Conservation (phyloP, 1,140 invertebrate genomes). For the Euura saliciscinereae region DNA sequence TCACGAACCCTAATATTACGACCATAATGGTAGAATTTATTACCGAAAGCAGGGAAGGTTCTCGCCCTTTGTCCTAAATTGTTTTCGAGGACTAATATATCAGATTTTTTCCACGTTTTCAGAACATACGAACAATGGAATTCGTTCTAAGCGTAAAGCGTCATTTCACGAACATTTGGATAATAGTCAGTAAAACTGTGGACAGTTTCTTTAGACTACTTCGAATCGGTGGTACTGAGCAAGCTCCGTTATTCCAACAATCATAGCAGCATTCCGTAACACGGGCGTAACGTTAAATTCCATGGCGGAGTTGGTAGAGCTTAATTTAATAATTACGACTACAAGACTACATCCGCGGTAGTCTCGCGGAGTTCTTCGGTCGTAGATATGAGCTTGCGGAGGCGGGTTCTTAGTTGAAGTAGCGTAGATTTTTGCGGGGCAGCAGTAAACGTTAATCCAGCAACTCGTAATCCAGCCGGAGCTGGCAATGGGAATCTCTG, state of each 20-base stretch:
- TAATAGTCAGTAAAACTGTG: too few relatives aligned
- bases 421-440: conserved; percentile 45
- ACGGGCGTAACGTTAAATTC: too few relatives aligned
- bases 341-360: not conserved
- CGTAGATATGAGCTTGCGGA: not conserved
- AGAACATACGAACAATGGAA: not conserved
- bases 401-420: conserved; percentile 19
- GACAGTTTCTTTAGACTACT: too few relatives aligned
- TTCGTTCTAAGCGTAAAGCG: too few relatives aligned
- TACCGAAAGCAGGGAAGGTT: not conserved
- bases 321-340: not conserved
- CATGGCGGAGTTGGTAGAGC: not conserved
- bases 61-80: not conserved
- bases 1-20: not conserved
- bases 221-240: too few relatives aligned
- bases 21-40: conserved; percentile 1
- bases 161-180: too few relatives aligned
- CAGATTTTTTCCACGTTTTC: not conserved
- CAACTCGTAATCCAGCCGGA: conserved; percentile 48
- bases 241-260: too few relatives aligned
- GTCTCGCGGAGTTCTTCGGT: not conserved
- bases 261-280: too few relatives aligned
- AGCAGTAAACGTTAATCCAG: conserved; percentile 47
- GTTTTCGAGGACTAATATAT: not conserved
- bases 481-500: conserved; percentile 45